Conservation (phyloP, 1,140 invertebrate genomes). For the Brachionus rubens region DNA sequence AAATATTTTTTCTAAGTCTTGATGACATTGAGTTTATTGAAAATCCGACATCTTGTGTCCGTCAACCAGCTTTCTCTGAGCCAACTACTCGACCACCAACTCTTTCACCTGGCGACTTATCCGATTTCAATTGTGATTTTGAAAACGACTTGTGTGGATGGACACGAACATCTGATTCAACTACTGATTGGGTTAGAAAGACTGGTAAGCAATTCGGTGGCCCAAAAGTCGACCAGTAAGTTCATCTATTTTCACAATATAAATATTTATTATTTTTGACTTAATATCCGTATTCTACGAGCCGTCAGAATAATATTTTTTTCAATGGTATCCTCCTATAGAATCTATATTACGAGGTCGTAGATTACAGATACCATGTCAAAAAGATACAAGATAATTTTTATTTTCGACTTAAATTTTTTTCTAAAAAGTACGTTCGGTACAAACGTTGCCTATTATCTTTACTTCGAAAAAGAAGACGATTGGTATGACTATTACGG, state of each 20-base stretch:
- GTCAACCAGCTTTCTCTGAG: constrained; percentile 6
- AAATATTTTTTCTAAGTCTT: background rate
- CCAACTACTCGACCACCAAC: constrained; percentile 23
- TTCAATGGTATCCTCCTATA: no score
- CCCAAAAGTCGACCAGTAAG: constrained; percentile 25
- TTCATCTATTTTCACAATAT: background rate
- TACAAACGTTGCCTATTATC: background rate
- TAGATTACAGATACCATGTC: no score
- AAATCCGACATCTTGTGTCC: background rate
- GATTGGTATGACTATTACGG: constrained; percentile 5
- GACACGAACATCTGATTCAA: constrained; percentile 39
- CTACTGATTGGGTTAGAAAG: background rate
- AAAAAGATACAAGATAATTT: no score
- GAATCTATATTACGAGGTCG: no score
- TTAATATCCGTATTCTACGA: no score
- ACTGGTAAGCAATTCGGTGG: background rate
- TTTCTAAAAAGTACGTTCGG: background rate
- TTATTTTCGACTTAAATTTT: no score
- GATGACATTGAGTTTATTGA: background rate
- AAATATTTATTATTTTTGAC: no score
- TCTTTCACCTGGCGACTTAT: background rate
- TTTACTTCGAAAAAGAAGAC: constrained; percentile 13
- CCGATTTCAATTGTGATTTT: constrained; percentile 52
- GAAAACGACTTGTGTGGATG: constrained; percentile 54
- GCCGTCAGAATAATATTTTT: no score